Conservation (phyloP, 2,888 invertebrate species). For the Phortica magna region DNA sequence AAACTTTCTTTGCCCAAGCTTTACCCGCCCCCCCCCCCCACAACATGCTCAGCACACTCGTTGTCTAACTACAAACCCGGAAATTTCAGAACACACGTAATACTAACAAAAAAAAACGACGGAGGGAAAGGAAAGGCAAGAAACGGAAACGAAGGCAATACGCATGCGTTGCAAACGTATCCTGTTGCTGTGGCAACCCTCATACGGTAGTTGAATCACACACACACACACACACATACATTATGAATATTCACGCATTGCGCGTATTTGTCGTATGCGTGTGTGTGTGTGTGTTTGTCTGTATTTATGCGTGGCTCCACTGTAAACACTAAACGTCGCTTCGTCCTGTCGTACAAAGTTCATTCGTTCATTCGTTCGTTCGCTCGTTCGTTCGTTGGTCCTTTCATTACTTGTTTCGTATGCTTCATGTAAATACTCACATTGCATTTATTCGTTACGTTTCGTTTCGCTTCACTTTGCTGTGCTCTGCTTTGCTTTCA, state of each 20-base stretch:
- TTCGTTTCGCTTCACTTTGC: neutral
- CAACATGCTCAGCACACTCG: neutral
- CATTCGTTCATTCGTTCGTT: slow-evolving; percentile 5
- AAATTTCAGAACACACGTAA: neutral
- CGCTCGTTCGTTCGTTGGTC: slow-evolving; percentile 17
- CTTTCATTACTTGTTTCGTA: neutral
- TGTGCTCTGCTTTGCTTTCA: slow-evolving; percentile 13
- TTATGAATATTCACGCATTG: slow-evolving; percentile 71
- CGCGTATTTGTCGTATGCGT: neutral
- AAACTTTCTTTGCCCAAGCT: neutral
- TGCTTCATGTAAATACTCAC: slow-evolving; percentile 7
- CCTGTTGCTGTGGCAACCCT: slow-evolving; percentile 75
- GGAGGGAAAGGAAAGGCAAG: slow-evolving; percentile 15
- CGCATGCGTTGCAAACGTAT: slow-evolving; percentile 72
- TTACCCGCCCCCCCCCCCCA: neutral
- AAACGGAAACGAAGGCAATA: slow-evolving; percentile 48
- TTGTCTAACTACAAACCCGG: neutral
- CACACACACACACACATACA: slow-evolving; percentile 40
- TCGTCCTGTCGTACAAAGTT: neutral
- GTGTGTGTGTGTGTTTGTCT: slow-evolving; percentile 1
- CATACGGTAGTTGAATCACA: slow-evolving; percentile 47
- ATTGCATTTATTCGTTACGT: slow-evolving; percentile 3
- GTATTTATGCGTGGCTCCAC: slow-evolving; percentile 21
- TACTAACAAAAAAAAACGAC: slow-evolving; percentile 47
- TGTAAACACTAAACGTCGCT: slow-evolving; percentile 13